Percentiles rank a stretch among this genome's conserved stretches.
Evolutionary conservation across 2,797 vertebrate genomes (phyloP).

Genomic region (Falco concolor): DNA sequence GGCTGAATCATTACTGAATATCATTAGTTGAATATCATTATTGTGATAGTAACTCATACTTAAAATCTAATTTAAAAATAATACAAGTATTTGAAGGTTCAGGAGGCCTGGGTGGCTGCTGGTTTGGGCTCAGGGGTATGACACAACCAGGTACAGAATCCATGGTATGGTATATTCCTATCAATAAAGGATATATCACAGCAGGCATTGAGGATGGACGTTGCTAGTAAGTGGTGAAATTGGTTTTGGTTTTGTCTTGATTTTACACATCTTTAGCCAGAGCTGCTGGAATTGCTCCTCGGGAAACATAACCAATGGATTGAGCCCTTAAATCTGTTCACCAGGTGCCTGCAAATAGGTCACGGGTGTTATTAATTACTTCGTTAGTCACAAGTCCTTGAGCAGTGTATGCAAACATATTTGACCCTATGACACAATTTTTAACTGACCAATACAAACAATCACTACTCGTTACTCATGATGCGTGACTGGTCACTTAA

Average conservation of each 20-base stretch:
- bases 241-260: background rate
- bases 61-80: background rate
- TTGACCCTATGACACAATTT: slow-evolving; percentile 32
- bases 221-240: background rate
- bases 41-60: background rate
- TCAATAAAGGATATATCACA: background rate
- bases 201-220: background rate
- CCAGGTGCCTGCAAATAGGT: background rate
- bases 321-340: background rate
- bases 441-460: background rate
- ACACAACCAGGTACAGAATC: background rate
- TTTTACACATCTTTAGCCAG: background rate
- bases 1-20: background rate
- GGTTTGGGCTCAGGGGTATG: background rate
- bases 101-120: background rate
- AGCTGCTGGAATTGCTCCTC: background rate
- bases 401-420: slow-evolving; percentile 46
- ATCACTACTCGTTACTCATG: background rate
- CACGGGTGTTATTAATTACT: background rate
- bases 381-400: background rate
- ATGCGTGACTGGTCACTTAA: background rate
- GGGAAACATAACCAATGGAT: background rate
- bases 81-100: background rate
- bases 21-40: background rate
- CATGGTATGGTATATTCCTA: background rate